Base-by-base conservation (phyloP, 2,888 invertebrate species). In the Orgyia antiqua region DNA sequence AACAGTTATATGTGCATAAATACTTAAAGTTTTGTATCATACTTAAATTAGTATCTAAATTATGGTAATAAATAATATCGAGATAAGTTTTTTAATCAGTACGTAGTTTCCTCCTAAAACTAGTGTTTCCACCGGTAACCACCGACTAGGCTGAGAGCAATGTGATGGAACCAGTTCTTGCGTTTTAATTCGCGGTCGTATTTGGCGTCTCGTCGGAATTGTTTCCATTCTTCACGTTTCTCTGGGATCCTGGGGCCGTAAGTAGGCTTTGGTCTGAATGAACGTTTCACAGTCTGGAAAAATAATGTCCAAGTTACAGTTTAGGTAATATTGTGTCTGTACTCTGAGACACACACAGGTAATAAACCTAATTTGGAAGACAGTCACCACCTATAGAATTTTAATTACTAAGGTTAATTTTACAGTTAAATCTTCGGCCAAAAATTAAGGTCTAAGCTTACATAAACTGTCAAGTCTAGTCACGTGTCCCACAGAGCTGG, bases 181-280 rank as follows among this genome's bases (percentile, higher is more conserved):
- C 71, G 62, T 33, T 58, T 63, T 1, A 70, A 38, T 11, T 67
- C 46, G 4, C 82, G 69, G 27, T 82, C 60, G 31, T 67, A 57
- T 28, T 83, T 79, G 20, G 84, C 75, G 25, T 88, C 68, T 1
- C 58, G 68, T 34, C 88, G 88, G 57, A 88, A 90, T n/a, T 83
- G 74, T 1, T 62, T 60, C 92, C 92, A 93, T 40, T 88, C 87
- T 13, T 84, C 83, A 17, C 75, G 79, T 1, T 68, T 75, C 13
- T 82, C 71, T 0, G 74, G 66, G 36, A 89, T 87, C 5, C 73
- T 70, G 0, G 93, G 93, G 1, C 83, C 83, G 34, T 82, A 83
- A 0, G 59, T 68, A 4, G 71, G 57, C 33, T 79, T 83, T 21
- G 88, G 79, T 21, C 77, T 63, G 55, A 89, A 82, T 1, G 88